Evolutionary conservation across 2,797 vertebrate species (phyloP).

Genomic region (Sebastes jordani): DNA sequence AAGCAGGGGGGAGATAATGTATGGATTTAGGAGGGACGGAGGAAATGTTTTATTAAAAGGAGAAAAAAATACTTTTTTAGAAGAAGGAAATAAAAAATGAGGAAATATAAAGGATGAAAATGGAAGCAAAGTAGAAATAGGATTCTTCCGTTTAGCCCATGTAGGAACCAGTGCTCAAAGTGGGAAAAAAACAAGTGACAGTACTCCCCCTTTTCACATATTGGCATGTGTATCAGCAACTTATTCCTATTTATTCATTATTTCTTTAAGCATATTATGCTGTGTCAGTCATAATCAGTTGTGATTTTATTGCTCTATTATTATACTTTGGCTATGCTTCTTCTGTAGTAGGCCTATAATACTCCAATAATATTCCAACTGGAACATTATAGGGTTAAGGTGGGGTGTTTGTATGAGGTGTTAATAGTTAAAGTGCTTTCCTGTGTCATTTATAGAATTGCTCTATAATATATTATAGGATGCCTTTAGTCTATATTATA

Average conservation of each 20-base stretch:
- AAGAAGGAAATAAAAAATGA: not conserved
- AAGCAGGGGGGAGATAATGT: not conserved
- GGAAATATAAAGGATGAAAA: not conserved
- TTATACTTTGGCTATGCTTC: not conserved
- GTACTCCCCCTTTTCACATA: fast-evolving
- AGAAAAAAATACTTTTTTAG: not conserved
- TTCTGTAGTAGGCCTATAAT: not conserved
- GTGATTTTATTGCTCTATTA: not conserved
- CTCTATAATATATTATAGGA: too few relatives aligned
- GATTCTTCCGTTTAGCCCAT: not conserved
- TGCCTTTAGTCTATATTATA: too few relatives aligned
- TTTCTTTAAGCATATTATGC: too few relatives aligned
- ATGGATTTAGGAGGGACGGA: not conserved
- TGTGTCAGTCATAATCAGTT: not conserved
- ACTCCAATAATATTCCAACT: not conserved
- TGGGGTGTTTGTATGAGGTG: fast-evolving
- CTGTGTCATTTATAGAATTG: not conserved
- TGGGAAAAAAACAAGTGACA: too few relatives aligned
- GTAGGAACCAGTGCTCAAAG: too few relatives aligned
- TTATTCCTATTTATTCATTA: not conserved
- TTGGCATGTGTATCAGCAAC: not conserved
- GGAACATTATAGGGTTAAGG: not conserved
- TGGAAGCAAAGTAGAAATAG: not conserved
- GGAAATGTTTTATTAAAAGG: not conserved
- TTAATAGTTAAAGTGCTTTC: not conserved